These are phyloP conservation scores for Tuberolachnus salignus DNA, from an alignment of 2,888 invertebrate genomes.

Conservation along the genomic window DNA sequence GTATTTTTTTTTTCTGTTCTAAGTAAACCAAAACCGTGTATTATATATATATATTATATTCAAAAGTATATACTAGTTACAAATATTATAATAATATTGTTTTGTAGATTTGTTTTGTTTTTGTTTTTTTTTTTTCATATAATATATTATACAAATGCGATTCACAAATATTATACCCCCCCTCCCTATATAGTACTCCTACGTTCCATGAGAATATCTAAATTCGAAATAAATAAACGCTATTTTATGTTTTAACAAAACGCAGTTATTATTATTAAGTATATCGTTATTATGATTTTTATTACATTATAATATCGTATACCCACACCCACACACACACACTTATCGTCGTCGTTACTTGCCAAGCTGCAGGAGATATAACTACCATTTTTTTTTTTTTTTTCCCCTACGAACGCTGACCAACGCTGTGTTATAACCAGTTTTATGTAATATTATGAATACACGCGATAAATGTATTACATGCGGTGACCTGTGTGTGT, in stretches of 20 bases:
- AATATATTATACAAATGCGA: neutral
- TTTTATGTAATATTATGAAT: neutral
- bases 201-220: too few relatives aligned
- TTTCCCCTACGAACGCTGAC: neutral
- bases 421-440: constrained; percentile 23
- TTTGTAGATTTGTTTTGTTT: neutral
- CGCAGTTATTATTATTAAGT: neutral
- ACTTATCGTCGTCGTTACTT: neutral
- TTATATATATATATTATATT: too few relatives aligned
- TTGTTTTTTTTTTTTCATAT: neutral
- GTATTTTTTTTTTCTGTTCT: too few relatives aligned
- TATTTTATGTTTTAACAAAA: constrained; percentile 6
- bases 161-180: too few relatives aligned
- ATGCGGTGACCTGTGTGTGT: neutral
- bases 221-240: neutral
- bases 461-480: neutral
- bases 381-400: neutral
- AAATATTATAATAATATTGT: too few relatives aligned
- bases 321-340: neutral
- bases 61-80: too few relatives aligned
- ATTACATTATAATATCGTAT: too few relatives aligned
- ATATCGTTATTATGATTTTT: too few relatives aligned
- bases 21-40: too few relatives aligned
- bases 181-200: too few relatives aligned
- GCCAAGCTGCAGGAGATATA: neutral